phyloP scores from a whole-genome alignment of 2,797 vertebrate species.

The Silurus lanzhouensis region DNA sequence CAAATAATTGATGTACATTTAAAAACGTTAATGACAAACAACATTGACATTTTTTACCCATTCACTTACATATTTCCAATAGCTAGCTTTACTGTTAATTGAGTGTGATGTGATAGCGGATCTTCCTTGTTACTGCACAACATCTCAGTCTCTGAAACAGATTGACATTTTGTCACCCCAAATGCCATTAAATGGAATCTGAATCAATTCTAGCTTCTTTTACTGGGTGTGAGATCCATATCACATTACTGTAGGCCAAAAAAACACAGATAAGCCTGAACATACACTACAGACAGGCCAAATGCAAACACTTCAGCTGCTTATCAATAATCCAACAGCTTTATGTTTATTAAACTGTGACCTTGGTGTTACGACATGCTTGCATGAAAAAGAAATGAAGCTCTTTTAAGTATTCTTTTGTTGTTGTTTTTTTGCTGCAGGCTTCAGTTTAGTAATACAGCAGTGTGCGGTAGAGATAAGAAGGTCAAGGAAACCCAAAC shows the following conservation, averaged over 20 bases:
- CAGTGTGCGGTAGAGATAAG: not conserved
- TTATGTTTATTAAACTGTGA: constrained; percentile 1
- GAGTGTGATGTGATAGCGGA: not conserved
- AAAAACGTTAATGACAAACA: not conserved
- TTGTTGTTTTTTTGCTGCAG: not conserved
- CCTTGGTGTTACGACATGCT: not conserved
- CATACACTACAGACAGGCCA: not conserved
- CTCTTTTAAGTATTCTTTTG: not conserved
- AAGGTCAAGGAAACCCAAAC: constrained; percentile 28
- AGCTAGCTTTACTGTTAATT: not conserved
- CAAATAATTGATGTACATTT: not conserved
- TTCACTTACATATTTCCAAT: not conserved
- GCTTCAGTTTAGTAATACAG: not conserved
- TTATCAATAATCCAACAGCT: constrained; percentile 1
- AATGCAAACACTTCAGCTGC: not conserved
- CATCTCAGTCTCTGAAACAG: constrained; percentile 20
- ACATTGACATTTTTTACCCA: not conserved
- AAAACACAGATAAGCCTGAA: not conserved
- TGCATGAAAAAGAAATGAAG: not conserved
- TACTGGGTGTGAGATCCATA: constrained; percentile 14
- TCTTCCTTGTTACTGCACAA: not conserved
- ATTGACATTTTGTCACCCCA: constrained; percentile 19
- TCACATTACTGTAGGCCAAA: not conserved
- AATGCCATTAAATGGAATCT: constrained; percentile 37
- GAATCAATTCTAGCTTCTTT: constrained; percentile 33